phyloP scores from a whole-genome alignment of 2,113 vertebrate genomes.

The Burhinus bistriatus region DNA sequence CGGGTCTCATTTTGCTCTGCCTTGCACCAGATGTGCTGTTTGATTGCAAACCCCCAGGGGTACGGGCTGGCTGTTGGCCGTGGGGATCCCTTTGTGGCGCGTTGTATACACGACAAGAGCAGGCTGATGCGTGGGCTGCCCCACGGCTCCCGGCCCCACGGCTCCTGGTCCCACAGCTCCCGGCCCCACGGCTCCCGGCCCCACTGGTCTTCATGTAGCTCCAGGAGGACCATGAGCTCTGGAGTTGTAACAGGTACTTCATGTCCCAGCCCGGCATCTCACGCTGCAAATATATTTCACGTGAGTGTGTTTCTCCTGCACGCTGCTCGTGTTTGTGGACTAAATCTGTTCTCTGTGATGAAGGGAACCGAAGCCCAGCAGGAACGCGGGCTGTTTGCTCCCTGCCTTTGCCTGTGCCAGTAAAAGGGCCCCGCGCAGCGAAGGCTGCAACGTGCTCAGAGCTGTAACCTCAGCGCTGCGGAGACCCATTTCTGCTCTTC shows the following conservation, averaged over 20 bases:
- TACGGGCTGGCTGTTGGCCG: not conserved
- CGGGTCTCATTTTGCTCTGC: not conserved
- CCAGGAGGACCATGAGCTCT: not conserved
- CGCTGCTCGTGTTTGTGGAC: not conserved
- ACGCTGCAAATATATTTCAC: not conserved
- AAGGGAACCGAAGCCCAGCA: not conserved
- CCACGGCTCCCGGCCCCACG: accelerated
- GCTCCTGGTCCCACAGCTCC: no score
- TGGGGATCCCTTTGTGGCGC: not conserved
- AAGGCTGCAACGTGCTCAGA: not conserved
- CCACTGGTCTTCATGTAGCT: accelerated
- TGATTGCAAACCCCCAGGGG: not conserved
- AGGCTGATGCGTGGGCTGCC: not conserved
- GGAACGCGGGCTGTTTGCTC: not conserved
- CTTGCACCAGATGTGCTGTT: not conserved
- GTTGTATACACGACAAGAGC: accelerated
- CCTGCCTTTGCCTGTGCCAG: not conserved
- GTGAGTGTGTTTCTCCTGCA: not conserved
- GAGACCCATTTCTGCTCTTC: not conserved
- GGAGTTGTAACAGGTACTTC: not conserved
- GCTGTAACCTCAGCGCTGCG: not conserved
- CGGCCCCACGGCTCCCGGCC: accelerated
- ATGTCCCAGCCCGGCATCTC: not conserved
- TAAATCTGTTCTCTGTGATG: not conserved
- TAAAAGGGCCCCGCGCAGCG: accelerated